These are phyloP conservation scores for Berghia stephanieae DNA, from an alignment of 1,140 invertebrate species.

Conservation along the genomic window DNA sequence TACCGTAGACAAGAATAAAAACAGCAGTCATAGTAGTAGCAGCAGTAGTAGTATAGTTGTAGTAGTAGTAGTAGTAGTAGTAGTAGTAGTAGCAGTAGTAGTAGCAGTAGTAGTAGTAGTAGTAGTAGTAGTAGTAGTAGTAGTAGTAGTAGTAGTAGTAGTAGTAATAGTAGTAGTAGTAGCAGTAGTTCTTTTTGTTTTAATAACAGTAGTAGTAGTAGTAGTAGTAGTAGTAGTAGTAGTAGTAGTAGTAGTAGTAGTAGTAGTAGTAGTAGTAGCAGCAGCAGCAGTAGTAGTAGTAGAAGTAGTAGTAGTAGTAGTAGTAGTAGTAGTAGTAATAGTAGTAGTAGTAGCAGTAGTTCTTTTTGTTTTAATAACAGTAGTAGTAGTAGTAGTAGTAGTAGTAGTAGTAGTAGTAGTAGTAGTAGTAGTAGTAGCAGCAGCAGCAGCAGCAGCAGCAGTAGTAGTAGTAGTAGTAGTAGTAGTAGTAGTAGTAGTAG, in stretches of 20 bases:
- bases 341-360: background rate
- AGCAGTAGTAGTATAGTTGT: background rate
- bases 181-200: background rate
- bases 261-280: conserved; percentile 16
- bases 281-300: conserved; percentile 7
- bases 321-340: conserved; percentile 16
- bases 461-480: conserved; percentile 22
- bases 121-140: conserved; percentile 22
- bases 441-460: background rate
- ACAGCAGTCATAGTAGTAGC: conserved; percentile 10
- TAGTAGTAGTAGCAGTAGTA: conserved; percentile 16
- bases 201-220: background rate
- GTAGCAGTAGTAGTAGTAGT: conserved; percentile 15
- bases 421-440: conserved; percentile 16
- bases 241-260: conserved; percentile 20
- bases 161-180: conserved; percentile 4
- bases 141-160: conserved; percentile 15
- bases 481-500: conserved; percentile 15
- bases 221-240: conserved; percentile 1
- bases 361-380: background rate
- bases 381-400: conserved; percentile 4
- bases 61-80: conserved; percentile 10
- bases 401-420: conserved; percentile 6
- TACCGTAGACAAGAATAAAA: too few relatives aligned
- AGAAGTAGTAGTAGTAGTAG: conserved; percentile 18